These are phyloP conservation scores for Leuctra nigra DNA, from an alignment of 2,888 invertebrate species.

Conservation along the genomic window DNA sequence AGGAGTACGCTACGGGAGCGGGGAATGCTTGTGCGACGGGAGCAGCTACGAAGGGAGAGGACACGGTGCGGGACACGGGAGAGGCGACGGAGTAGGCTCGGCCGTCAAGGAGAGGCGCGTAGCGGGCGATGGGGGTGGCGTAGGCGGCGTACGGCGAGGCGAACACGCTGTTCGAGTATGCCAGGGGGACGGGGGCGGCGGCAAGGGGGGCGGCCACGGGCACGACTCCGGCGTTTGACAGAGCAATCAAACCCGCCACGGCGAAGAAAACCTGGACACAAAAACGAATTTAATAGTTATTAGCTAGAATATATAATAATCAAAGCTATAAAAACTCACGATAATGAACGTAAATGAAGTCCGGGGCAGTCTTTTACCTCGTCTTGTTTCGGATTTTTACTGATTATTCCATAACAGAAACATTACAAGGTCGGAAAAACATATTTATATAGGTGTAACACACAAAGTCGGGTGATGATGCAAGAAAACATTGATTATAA, in stretches of 20 bases:
- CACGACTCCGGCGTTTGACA: conserved; percentile 13
- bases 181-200: conserved; percentile 18
- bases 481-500: too few relatives aligned
- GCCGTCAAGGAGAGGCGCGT: conserved; percentile 20
- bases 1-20: conserved; percentile 27
- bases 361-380: too few relatives aligned
- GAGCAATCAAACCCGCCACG: conserved; percentile 6
- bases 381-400: too few relatives aligned
- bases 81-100: conserved; percentile 10
- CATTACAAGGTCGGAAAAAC: too few relatives aligned
- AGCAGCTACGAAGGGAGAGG: conserved; percentile 23
- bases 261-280: conserved; percentile 2
- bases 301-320: not conserved
- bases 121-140: conserved; percentile 16
- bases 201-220: conserved; percentile 30
- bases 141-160: conserved; percentile 17
- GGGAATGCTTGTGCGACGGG: conserved; percentile 28
- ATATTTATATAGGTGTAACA: not conserved
- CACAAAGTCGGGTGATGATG: not conserved
- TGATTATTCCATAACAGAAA: too few relatives aligned
- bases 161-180: conserved; percentile 19
- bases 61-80: not conserved
- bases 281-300: not conserved
- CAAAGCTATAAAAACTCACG: too few relatives aligned
- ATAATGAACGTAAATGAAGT: not conserved